Evolutionary conservation across 2,888 invertebrate genomes (phyloP), one percentile per base, ranked within the genome.

Genomic region (Seira sanloemensis): DNA sequence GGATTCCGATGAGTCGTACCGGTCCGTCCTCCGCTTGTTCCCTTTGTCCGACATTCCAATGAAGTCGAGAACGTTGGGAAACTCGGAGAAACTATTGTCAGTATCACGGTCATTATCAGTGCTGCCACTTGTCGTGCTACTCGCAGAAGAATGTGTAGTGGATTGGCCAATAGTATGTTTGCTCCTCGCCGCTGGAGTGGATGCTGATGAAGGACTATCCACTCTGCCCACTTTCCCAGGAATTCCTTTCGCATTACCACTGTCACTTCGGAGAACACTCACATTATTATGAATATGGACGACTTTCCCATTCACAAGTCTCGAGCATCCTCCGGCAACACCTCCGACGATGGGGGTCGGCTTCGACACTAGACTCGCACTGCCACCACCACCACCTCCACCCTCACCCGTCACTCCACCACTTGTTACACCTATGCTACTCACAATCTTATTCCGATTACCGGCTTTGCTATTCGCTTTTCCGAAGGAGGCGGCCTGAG

Each of bases 1-100:
- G 91, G 96, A 96, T 93, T 97, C 97, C 91, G 96, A 96, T 92
- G 96, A 97, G 93, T 97, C 97, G 93, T 96, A 97, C 93, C 96
- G 94, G 94, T 97, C 96, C 92, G 95, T 93, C 92, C 96, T 96
- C 92, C 97, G 94, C 93, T 96, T 96, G 23, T 27, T 68, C 92
- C 86, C 83, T 54, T 88, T 87, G 46, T 88, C 86, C 0, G 71
- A 23, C 5, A 78, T 66, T 25, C 84, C 83, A 16, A 87, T 85
- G 62, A 88, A 88, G 54, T 86, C 88, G 37, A 87, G 83, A 66
- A 86, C 84, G 23, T 78, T 71, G 21, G 84, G 84, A 58, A 81
- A 87, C 26, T 84, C 84, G 2, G 87, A 86, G 78, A 84, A 84
- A 23, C 81, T 84, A 37, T 75, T 78, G 54, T 84, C 84, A 19